Evolutionary conservation across 1,140 invertebrate genomes (phyloP).

Genomic region (Bombus pyrosoma): DNA sequence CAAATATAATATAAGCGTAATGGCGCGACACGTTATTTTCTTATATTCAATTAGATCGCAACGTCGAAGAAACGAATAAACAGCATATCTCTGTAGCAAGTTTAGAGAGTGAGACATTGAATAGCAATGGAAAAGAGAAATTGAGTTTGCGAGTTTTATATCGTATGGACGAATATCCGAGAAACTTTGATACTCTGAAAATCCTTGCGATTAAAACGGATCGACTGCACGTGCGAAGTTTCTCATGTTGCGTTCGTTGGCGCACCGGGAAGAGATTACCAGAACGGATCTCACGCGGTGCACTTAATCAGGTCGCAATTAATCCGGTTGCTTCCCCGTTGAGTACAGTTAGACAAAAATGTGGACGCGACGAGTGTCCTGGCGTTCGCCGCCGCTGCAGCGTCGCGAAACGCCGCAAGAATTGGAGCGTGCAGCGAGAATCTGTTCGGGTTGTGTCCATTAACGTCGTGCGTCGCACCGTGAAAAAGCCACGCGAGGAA

Average conservation of each 20-base stretch:
- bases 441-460: slow-evolving; percentile 63
- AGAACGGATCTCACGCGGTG: not conserved
- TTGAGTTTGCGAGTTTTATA: too few species aligned
- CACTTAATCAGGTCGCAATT: slow-evolving; percentile 44
- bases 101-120: too few species aligned
- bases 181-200: not conserved
- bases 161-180: too few species aligned
- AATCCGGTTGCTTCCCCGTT: slow-evolving; percentile 34
- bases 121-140: too few species aligned
- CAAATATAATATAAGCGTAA: too few species aligned
- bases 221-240: slow-evolving; percentile 23
- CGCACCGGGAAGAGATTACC: not conserved
- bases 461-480: slow-evolving; percentile 68
- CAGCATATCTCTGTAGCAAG: too few species aligned
- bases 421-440: slow-evolving; percentile 73
- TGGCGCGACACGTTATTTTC: too few species aligned
- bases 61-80: too few species aligned
- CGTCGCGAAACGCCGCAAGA: slow-evolving; percentile 15
- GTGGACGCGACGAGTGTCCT: slow-evolving; percentile 49
- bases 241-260: not conserved
- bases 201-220: not conserved
- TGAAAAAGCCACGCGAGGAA: slow-evolving; percentile 67
- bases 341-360: slow-evolving; percentile 64
- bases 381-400: not conserved
- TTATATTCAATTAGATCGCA: too few species aligned